Percentiles rank a stretch among this genome's conserved stretches.
These are phyloP conservation scores for Tetragonula carbonaria DNA, from an alignment of 2,888 invertebrate species.

Conservation along the genomic window DNA sequence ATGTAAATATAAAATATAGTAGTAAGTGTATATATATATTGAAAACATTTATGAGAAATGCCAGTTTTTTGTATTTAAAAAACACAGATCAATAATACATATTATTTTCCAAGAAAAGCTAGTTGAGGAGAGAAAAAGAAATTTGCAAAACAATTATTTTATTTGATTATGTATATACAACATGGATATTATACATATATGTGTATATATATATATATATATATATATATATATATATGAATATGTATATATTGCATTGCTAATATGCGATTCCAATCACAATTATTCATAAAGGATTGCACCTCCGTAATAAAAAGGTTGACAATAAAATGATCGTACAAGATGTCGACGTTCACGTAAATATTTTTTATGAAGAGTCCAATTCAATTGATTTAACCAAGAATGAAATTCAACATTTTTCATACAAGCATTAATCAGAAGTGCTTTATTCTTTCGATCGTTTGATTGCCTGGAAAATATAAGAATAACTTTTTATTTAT, in stretches of 20 bases:
- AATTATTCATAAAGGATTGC: constrained; percentile 38
- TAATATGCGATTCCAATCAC: neutral
- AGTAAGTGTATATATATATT: too few relatives aligned
- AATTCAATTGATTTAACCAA: constrained; percentile 70
- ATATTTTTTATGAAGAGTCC: constrained; percentile 68
- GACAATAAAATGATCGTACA: constrained; percentile 69
- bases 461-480: constrained; percentile 9
- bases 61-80: constrained; percentile 84
- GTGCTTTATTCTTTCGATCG: neutral
- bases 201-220: too few relatives aligned
- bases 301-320: constrained; percentile 65
- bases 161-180: too few relatives aligned
- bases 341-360: constrained; percentile 66
- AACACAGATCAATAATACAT: constrained; percentile 77
- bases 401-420: constrained; percentile 52
- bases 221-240: too few relatives aligned
- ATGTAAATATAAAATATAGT: constrained; percentile 84
- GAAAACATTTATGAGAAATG: too few relatives aligned
- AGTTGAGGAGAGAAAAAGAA: too few relatives aligned
- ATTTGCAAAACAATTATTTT: too few relatives aligned
- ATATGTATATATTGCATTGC: too few relatives aligned
- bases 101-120: constrained; percentile 9
- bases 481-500: neutral
- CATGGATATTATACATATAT: too few relatives aligned
- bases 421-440: neutral